Conservation (phyloP, 2,113 vertebrate genomes). For the Plecturocebus donacophilus region DNA sequence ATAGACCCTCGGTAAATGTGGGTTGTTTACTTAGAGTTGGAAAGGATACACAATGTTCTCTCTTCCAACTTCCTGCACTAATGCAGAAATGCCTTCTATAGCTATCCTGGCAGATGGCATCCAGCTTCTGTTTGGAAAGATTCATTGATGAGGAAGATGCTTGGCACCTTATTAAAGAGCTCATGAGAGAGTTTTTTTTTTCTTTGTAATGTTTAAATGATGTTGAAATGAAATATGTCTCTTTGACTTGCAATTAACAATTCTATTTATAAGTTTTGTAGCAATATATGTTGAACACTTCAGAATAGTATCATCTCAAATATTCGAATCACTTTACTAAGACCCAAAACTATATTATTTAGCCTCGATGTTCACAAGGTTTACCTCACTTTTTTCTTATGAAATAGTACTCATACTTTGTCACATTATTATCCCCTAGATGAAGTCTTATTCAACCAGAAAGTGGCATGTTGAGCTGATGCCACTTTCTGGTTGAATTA, state of each 20-base stretch:
- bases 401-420: background rate
- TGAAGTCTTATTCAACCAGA: background rate
- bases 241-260: background rate
- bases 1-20: background rate
- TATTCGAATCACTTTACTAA: background rate
- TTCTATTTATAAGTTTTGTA: background rate
- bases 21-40: background rate
- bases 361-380: background rate
- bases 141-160: slow-evolving; percentile 1
- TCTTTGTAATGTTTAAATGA: background rate
- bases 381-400: background rate
- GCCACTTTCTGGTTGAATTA: background rate
- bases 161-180: background rate
- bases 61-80: background rate
- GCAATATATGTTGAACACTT: background rate
- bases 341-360: background rate
- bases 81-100: background rate
- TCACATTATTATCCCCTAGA: background rate
- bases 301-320: background rate
- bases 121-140: slow-evolving; percentile 2
- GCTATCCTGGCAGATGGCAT: background rate
- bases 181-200: background rate
- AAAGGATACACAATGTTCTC: background rate
- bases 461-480: background rate
- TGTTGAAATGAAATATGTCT: background rate